A percentile compares a stretch with the other conserved stretches of the same genome.
These are phyloP conservation scores for Ophioderma brevispina DNA, from an alignment of 35 echinoderm and acorn worm species.

Conservation along the genomic window DNA sequence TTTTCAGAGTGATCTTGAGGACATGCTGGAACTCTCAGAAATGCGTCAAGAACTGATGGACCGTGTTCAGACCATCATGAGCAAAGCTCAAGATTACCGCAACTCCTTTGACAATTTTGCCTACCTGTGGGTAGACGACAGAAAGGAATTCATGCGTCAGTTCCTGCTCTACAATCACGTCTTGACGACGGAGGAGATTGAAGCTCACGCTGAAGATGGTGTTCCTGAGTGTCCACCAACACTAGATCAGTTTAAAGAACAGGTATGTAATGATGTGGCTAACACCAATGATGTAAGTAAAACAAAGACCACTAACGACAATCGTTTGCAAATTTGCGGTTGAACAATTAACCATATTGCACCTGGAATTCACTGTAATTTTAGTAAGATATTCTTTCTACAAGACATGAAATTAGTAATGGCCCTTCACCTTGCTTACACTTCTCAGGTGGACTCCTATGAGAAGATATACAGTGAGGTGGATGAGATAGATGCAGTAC, in stretches of 20 bases:
- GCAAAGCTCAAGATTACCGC: constrained; percentile 96
- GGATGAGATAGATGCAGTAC: constrained; percentile 82
- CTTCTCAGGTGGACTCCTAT: constrained; percentile 95
- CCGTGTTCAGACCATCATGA: constrained; percentile 94
- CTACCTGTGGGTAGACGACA: constrained; percentile 97
- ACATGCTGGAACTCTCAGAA: constrained; percentile 91
- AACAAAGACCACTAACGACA: no score
- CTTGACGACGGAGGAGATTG: constrained; percentile 95
- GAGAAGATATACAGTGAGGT: constrained; percentile 97
- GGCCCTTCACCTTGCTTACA: no score
- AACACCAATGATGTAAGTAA: no score
- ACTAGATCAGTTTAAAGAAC: constrained; percentile 96
- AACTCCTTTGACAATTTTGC: constrained; percentile 97
- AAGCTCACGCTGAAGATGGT: constrained; percentile 97
- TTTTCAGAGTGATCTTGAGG: constrained; percentile 84
- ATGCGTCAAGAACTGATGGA: constrained; percentile 97
- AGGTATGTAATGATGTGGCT: no score
- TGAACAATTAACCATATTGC: no score
- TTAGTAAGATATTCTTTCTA: no score
- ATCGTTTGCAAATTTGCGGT: no score
- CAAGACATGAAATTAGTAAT: no score
- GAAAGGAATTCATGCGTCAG: constrained; percentile 99
- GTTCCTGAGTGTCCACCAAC: constrained; percentile 97
- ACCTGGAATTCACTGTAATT: no score
- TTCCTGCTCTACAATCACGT: constrained; percentile 99